These are phyloP conservation scores for Micrasema minimum DNA, from an alignment of 1,140 invertebrate species.

Conservation along the genomic window DNA sequence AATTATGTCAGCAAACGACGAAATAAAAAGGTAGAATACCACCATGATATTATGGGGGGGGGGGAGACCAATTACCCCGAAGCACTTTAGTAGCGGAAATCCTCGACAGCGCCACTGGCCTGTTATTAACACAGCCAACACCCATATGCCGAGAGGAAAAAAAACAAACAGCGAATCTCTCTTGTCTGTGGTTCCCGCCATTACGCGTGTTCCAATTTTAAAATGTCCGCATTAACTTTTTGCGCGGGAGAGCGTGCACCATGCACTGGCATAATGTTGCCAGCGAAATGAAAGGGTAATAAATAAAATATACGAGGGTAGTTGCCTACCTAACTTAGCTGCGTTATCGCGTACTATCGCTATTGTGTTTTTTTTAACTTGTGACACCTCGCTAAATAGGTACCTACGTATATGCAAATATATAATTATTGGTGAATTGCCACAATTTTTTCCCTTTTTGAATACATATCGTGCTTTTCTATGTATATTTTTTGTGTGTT, in stretches of 20 bases:
- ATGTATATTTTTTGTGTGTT: too few relatives aligned
- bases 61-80: not conserved
- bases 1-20: conserved; percentile 6
- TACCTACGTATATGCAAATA: too few relatives aligned
- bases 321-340: too few relatives aligned
- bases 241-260: not conserved
- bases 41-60: not conserved
- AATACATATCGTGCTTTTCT: too few relatives aligned
- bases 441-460: too few relatives aligned
- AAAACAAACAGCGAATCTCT: conserved; percentile 14
- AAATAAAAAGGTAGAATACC: conserved; percentile 13
- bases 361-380: too few relatives aligned
- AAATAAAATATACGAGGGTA: too few relatives aligned
- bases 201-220: conserved; percentile 23
- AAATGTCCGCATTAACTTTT: conserved; percentile 14
- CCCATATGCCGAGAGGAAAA: conserved; percentile 4
- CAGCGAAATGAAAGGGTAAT: too few relatives aligned
- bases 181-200: conserved; percentile 17
- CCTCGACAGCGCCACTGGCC: conserved; percentile 2
- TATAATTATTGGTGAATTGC: too few relatives aligned
- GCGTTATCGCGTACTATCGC: too few relatives aligned
- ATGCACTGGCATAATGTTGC: too few relatives aligned
- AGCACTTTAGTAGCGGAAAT: conserved; percentile 16
- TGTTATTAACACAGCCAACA: conserved; percentile 28
- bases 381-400: too few relatives aligned